These are phyloP conservation scores for Eupsilia transversa DNA, from an alignment of 2,888 invertebrate species.

Conservation along the genomic window DNA sequence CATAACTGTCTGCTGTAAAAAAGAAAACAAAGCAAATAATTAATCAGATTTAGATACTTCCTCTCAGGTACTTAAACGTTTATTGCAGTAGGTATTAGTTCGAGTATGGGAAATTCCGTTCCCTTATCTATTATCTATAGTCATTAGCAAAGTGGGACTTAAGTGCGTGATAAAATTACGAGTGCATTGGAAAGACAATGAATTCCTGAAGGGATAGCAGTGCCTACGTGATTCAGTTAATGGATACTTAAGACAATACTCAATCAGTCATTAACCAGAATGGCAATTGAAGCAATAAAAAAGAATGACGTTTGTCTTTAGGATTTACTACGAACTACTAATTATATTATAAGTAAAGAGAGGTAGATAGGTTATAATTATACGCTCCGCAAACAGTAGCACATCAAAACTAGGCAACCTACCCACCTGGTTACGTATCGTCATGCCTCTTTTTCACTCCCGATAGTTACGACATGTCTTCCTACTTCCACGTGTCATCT, in stretches of 20 bases:
- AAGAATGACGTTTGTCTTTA: neutral
- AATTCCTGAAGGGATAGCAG: neutral
- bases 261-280: too few relatives aligned
- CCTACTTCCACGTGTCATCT: too few relatives aligned
- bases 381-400: too few relatives aligned
- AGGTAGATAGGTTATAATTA: too few relatives aligned
- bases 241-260: neutral
- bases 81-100: conserved; percentile 1
- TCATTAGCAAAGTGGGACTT: conserved; percentile 18
- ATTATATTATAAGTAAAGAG: too few relatives aligned
- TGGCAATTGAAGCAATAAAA: too few relatives aligned
- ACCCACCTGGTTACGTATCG: too few relatives aligned
- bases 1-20: neutral
- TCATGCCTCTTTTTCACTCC: too few relatives aligned
- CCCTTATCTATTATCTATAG: conserved; percentile 23
- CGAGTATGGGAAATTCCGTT: conserved; percentile 15
- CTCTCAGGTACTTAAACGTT: neutral
- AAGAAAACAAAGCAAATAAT: neutral
- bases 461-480: too few relatives aligned
- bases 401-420: too few relatives aligned
- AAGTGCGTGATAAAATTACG: conserved; percentile 4
- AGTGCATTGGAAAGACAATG: conserved; percentile 7
- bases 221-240: neutral
- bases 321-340: neutral
- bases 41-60: neutral